Evolutionary conservation across 2,797 vertebrate genomes (phyloP), one percentile per base, ranked within the genome.

Genomic region (Nasua narica): DNA sequence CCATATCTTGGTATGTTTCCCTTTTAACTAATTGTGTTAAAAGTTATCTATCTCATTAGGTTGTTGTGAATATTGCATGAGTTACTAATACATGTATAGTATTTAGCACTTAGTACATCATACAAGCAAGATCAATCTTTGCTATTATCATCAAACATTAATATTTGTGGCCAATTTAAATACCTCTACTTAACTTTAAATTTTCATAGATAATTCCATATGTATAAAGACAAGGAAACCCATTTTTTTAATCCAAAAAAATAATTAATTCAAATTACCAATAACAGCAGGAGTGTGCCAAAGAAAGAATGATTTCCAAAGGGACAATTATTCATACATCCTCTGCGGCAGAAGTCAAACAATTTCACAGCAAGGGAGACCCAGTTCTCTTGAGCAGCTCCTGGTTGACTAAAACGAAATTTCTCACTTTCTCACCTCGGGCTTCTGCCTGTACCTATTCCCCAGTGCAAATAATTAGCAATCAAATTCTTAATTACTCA

Each of bases 401-500:
- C 25, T 13, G 60, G 60, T 23, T n/a, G 21, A 37, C 15, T 74
- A 32, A 19, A 88, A 46, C 23, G 19, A 72, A 90, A 82, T 56
- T 35, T 86, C 84, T 60, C 48, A 5, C 76, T 84, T 79, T 90
- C 92, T 92, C 70, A 82, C 85, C 92, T 85, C 15, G 0, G 35
- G 52, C 65, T 74, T 79, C 77, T 35, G 52, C 60, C 48, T 77
- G 12, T 70, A 54, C 43, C 97, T 93, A 82, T 87, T 69, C 82
- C 87, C 90, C 18, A 74, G 79, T 43, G n/a, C n/a, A 56, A 27
- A 70, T 87, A 65, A 97, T 90, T 89, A 93, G 52, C 70, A 85
- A 94, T 62, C 87, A 90, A 87, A 87, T 87, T 90, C 92, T 90
- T 95, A 88, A 95, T 97, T 79, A 94, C 91, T 95, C 89, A 87